Base-by-base conservation (phyloP, 2,888 invertebrate genomes). In the Acleris cristana region DNA sequence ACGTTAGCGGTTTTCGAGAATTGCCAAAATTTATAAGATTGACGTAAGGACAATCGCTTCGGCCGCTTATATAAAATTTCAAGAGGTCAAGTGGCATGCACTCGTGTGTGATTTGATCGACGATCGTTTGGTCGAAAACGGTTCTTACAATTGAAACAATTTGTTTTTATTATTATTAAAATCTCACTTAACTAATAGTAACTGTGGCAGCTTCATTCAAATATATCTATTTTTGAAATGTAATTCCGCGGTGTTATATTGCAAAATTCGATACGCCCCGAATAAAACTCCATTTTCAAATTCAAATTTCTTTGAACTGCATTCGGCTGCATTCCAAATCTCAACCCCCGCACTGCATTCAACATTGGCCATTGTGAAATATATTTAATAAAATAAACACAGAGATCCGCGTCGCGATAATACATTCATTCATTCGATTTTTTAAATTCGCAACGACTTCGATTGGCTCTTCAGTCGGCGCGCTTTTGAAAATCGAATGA, bases 331-430 rank as follows among this genome's bases (percentile, higher is more conserved):
- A 82, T 81, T 80, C 79, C 84, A 59, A 67, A 52, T 30, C 56
- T 63, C 67, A 77, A 78, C 88, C 89, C 89, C 88, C 88, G 85
- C 88, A 84, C 79, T 77, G 72, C 74, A 80, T 79, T 74, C 78
- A 71, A 81, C 82, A 78, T 76, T 75, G 78, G 72, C 78, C 80
- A 84, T 87, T 87, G 85, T 87, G 82, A 73, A 82, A 84, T 83
- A 73, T 80, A 83, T 85, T 85, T 85, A 85, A 85, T 81, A 88
- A 84, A 88, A 86, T 85, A 85, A 83, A 87, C 80, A 79, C 79
- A 86, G 80, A 90, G 91, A 91, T 91, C 90, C 87, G 91, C 87
- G 79, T 74, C 74, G 79, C 81, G 89, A 91, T 91, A 89, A 84
- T 75, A 71, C 79, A 79, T 81, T 84, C 85, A 85, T 77, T 81